Conservation (phyloP, 2,797 vertebrate genomes). For the Acipenser oxyrinchus region DNA sequence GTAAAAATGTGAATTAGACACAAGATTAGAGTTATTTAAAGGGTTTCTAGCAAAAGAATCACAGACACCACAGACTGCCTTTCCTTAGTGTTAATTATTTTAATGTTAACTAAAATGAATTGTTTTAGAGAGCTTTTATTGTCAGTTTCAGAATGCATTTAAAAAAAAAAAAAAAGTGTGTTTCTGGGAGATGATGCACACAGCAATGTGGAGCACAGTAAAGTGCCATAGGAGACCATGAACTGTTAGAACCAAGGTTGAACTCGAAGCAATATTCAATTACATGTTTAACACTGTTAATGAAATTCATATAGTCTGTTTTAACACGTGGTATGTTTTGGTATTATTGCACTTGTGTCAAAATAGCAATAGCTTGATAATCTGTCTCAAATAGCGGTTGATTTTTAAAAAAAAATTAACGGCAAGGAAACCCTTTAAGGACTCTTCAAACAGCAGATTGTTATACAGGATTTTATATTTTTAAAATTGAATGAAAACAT, state of each 20-base stretch:
- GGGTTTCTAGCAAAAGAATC: slow-evolving; percentile 62
- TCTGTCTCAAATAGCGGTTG: slow-evolving; percentile 43
- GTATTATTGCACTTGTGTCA: slow-evolving; percentile 42
- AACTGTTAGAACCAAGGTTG: slow-evolving; percentile 69
- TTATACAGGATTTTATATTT: slow-evolving; percentile 68
- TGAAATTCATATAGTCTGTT: slow-evolving; percentile 41
- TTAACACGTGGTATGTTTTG: slow-evolving; percentile 37
- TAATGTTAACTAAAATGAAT: slow-evolving; percentile 36
- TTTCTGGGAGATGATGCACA: slow-evolving; percentile 13
- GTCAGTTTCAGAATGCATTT: slow-evolving; percentile 20
- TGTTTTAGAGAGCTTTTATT: slow-evolving; percentile 28
- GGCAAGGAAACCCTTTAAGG: slow-evolving; percentile 78
- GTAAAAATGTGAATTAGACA: slow-evolving; percentile 48
- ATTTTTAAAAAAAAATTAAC: slow-evolving; percentile 58
- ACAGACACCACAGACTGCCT: slow-evolving; percentile 61
- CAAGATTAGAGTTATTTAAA: slow-evolving; percentile 56
- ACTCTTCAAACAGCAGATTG: slow-evolving; percentile 59
- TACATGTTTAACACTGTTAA: slow-evolving; percentile 43
- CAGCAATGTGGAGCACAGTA: slow-evolving; percentile 56
- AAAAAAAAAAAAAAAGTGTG: slow-evolving; percentile 24
- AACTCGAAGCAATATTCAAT: slow-evolving; percentile 70
- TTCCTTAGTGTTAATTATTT: slow-evolving; percentile 40
- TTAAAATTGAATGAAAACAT: slow-evolving; percentile 41
- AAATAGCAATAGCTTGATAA: slow-evolving; percentile 65
- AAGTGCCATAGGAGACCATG: slow-evolving; percentile 91